Evolutionary conservation across 1,140 invertebrate genomes (phyloP).

Genomic region (Druon quercuslanigerum): DNA sequence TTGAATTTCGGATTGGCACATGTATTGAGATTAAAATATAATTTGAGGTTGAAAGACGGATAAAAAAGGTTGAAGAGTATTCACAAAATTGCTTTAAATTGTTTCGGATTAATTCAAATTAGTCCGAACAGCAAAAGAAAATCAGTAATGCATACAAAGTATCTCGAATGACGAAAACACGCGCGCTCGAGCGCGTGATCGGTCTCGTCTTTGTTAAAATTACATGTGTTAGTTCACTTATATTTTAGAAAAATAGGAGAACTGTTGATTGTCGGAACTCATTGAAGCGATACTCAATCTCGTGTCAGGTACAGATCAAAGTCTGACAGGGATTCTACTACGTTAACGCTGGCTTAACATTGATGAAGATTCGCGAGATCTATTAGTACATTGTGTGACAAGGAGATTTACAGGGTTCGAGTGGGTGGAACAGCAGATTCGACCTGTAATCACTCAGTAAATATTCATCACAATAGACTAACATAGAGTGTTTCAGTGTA

Average conservation of each 20-base stretch:
- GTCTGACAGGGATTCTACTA: slow-evolving; percentile 46
- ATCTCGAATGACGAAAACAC: no score
- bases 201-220: no score
- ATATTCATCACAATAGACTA: not conserved
- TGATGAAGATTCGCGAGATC: slow-evolving; percentile 52
- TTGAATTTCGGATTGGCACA: no score
- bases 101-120: no score
- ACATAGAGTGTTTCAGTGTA: not conserved
- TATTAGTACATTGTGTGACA: slow-evolving; percentile 40
- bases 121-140: no score
- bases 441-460: slow-evolving; percentile 28
- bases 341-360: slow-evolving; percentile 49
- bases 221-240: slow-evolving; percentile 18
- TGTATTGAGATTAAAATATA: no score
- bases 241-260: not conserved
- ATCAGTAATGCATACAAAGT: no score
- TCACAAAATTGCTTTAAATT: no score
- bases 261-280: slow-evolving; percentile 36
- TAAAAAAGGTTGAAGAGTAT: no score
- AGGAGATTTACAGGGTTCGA: slow-evolving; percentile 19
- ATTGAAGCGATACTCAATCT: slow-evolving; percentile 43
- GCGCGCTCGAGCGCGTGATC: no score
- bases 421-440: slow-evolving; percentile 9
- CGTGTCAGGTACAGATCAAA: slow-evolving; percentile 50
- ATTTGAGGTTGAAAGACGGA: no score